These are phyloP conservation scores for Anthopleura xanthogrammica DNA, from an alignment of 92 coral and sea anemone species.

Conservation along the genomic window DNA sequence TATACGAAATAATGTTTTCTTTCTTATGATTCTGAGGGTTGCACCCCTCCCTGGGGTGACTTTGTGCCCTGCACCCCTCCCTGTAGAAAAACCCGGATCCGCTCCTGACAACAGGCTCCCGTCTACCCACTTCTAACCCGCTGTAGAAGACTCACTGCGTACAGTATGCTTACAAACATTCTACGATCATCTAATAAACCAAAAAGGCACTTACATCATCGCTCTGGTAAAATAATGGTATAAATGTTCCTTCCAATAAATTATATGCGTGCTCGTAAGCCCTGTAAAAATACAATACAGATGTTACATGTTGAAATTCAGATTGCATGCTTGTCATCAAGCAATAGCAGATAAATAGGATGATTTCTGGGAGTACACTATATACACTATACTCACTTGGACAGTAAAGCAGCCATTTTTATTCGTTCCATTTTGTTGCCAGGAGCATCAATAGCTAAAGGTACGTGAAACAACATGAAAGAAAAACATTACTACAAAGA, in stretches of 20 bases:
- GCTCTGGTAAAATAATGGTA: constrained; percentile 93
- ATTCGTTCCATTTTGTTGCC: constrained; percentile 68
- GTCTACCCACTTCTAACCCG: no score
- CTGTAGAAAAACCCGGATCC: no score
- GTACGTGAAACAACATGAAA: constrained; percentile 2
- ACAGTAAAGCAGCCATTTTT: constrained; percentile 87
- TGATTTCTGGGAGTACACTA: no score
- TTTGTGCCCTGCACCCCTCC: no score
- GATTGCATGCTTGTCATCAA: no score
- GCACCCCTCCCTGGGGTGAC: no score
- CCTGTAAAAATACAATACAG: constrained; percentile 42
- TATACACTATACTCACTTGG: constrained; percentile 55
- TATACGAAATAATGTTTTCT: no score
- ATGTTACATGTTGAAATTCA: neutral
- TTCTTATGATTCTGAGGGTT: no score
- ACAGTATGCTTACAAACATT: no score
- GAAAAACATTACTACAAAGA: neutral
- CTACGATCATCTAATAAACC: neutral
- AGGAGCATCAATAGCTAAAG: constrained; percentile 70
- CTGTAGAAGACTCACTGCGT: no score
- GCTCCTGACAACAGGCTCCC: no score
- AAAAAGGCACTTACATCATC: constrained; percentile 79
- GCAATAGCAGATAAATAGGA: no score
- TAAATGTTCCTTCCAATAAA: constrained; percentile 78
- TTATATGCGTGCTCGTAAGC: constrained; percentile 94